Base-by-base conservation (phyloP, 1,140 invertebrate species). In the Drosophila arizonae region DNA sequence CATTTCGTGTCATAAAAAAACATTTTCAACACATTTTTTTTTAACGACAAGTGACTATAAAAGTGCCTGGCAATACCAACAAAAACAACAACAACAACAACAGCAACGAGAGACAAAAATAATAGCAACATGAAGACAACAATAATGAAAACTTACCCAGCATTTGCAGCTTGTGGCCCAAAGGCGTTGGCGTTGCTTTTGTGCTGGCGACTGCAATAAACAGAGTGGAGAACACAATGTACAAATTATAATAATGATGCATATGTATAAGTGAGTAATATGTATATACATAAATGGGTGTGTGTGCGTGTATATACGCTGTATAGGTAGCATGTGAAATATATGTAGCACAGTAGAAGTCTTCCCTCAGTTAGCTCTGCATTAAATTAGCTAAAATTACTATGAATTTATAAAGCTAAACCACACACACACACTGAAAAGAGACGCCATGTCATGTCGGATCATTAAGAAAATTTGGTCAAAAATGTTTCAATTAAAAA, bases 401-500 rank as follows among this genome's bases (percentile, higher is more conserved):
- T 63, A 75, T 72, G 66, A 76, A 76, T 81, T 78, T 73, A 72
- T 87, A 79, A 73, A 70, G 67, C 54, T 41, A 45, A 74, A 26
- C 15, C 43, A 65, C 21, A 48, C 26, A 57, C 62, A 75, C 63
- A 76, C 72, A 63, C 13, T 15, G 6, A 17, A 77, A 66, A 69
- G 73, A 79, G 82, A 86, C 81, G 81, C 81, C 82, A 88, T 84
- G 84, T 88, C 84, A 87, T 88, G 84, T 87, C 84, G 75, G 84
- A 88, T 87, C 84, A 87, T 87, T 89, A 88, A 88, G 84, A 87
- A 87, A 87, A 87, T 87, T 88, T 87, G 84, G 84, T 80, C 84
- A 87, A 84, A 87, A 87, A 87, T 87, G 84, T 87, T 87, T 87
- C 84, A 87, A 87, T 87, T 87, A 88, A 87, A 81, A 79, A 66